Conservation (phyloP, 64 coral and sea anemone genomes). For the Acropora tenuis region DNA sequence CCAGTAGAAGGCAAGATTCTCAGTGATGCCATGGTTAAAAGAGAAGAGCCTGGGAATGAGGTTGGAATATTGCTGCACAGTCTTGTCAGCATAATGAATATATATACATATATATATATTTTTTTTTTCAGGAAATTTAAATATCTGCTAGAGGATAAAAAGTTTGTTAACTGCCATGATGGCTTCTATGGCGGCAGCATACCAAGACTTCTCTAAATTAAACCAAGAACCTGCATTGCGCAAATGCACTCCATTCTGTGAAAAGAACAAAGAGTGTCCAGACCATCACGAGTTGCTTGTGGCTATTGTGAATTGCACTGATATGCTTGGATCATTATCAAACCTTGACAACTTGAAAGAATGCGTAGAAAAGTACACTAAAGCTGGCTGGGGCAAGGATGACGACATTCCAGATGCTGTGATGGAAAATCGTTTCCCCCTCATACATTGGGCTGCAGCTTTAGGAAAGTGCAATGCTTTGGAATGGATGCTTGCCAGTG, state of each 20-base stretch:
- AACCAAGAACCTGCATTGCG: constrained; percentile 78
- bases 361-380: constrained; percentile 85
- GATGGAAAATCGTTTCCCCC: constrained; percentile 80
- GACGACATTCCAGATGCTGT: constrained; percentile 95
- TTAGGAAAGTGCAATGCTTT: constrained; percentile 93
- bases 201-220: constrained; percentile 54
- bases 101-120: no score
- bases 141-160: background rate
- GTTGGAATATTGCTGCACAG: no score
- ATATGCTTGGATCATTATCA: constrained; percentile 90
- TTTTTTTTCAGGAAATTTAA: no score
- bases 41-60: no score
- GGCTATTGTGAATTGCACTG: constrained; percentile 94
- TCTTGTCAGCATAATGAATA: background rate
- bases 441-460: constrained; percentile 96
- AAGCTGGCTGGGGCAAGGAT: constrained; percentile 94
- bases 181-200: constrained; percentile 34
- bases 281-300: constrained; percentile 95
- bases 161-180: background rate
- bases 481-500: constrained; percentile 95
- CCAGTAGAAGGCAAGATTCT: no score
- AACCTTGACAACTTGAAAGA: constrained; percentile 92
- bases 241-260: constrained; percentile 97
- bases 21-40: no score
- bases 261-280: constrained; percentile 89